These are phyloP conservation scores for Dolichotis patagonum DNA, from an alignment of 2,113 vertebrate species.

Conservation along the genomic window DNA sequence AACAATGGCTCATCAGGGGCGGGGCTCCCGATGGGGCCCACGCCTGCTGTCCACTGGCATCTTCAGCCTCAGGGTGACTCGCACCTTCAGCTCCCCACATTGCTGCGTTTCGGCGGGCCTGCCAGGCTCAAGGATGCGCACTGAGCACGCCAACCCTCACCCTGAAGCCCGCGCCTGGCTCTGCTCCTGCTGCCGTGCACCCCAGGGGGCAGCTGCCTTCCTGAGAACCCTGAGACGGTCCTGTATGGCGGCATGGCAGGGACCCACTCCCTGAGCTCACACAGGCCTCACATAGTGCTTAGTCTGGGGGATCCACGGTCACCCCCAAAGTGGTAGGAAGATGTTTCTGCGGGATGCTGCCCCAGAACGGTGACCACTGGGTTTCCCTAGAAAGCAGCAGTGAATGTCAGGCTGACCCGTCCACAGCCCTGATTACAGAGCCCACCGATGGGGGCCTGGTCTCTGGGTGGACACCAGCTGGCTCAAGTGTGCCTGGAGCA, in stretches of 20 bases:
- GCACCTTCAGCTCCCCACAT: fast-evolving
- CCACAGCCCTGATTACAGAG: neutral
- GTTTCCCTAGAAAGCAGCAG: neutral
- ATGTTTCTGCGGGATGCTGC: neutral
- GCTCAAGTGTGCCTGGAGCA: fast-evolving
- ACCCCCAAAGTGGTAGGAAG: neutral
- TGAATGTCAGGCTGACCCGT: fast-evolving
- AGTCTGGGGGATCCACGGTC: fast-evolving
- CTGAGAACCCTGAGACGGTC: neutral
- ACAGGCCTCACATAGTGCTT: fast-evolving
- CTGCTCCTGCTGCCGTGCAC: neutral
- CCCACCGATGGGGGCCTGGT: fast-evolving
- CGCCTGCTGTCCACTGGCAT: fast-evolving
- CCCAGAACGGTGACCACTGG: neutral
- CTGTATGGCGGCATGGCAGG: fast-evolving
- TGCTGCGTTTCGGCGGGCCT: neutral
- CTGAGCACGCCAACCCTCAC: neutral
- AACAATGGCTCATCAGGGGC: fast-evolving
- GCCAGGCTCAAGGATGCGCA: fast-evolving
- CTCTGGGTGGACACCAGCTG: fast-evolving
- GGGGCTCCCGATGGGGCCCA: fast-evolving
- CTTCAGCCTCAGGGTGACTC: fast-evolving
- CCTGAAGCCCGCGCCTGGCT: neutral
- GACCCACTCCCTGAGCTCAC: fast-evolving
- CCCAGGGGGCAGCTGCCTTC: neutral